phyloP scores from a whole-genome alignment of 2,888 invertebrate genomes.

The Calliopum simillimum region DNA sequence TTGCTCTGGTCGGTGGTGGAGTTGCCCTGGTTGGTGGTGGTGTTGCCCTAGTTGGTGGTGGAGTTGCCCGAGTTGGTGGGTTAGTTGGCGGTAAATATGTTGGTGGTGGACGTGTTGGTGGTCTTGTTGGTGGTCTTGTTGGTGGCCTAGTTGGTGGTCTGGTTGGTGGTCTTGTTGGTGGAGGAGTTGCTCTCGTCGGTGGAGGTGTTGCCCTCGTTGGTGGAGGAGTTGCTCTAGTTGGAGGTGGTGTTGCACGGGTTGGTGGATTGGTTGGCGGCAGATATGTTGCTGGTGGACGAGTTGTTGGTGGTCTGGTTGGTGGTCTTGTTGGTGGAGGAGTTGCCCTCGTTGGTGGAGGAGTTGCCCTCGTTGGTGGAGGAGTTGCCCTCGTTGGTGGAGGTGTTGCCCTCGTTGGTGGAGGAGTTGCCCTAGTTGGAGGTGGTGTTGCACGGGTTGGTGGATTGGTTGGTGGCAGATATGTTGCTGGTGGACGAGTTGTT shows the following conservation, averaged over 20 bases:
- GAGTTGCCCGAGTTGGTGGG: constrained; percentile 15
- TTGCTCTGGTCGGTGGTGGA: constrained; percentile 30
- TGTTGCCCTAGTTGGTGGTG: constrained; percentile 23
- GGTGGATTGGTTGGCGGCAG: constrained; percentile 39
- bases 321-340: constrained; percentile 31
- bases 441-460: constrained; percentile 11
- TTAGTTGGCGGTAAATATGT: constrained; percentile 26
- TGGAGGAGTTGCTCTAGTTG: constrained; percentile 35
- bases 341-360: constrained; percentile 25
- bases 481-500: constrained; percentile 27
- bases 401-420: constrained; percentile 21
- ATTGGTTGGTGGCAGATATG: constrained; percentile 39
- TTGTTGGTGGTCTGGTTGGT: constrained; percentile 27
- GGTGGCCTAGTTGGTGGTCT: constrained; percentile 36
- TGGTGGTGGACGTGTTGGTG: constrained; percentile 41
- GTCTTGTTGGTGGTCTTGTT: constrained; percentile 32
- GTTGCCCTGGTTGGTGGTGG: constrained; percentile 8
- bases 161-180: too few species aligned
- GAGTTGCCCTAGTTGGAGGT: constrained; percentile 43
- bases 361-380: constrained; percentile 33
- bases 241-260: constrained; percentile 33
- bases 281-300: constrained; percentile 38
- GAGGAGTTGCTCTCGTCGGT: constrained; percentile 35
- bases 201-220: constrained; percentile 36
- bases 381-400: constrained; percentile 34